Conservation (phyloP, 2,888 invertebrate genomes). For the Imbricaverruca yamaguchii region DNA sequence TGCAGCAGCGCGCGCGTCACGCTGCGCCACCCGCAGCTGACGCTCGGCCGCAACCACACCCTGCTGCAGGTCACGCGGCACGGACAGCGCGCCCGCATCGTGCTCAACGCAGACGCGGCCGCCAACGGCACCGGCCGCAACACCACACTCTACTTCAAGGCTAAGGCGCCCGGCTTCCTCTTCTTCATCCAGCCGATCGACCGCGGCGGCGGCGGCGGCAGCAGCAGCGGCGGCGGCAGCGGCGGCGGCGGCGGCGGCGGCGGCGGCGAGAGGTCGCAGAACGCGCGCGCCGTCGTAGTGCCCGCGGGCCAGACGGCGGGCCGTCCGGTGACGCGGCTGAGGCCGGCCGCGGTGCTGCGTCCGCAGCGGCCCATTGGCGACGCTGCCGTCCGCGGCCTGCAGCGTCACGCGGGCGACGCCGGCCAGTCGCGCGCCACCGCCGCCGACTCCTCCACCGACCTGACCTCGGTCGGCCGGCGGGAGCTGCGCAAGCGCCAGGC, state of each 20-base stretch:
- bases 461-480: no score
- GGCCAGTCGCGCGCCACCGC: background rate
- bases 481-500: background rate
- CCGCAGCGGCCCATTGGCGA: background rate
- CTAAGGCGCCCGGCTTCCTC: conserved; percentile 13
- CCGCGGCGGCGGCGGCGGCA: background rate
- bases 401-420: background rate
- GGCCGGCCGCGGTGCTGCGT: background rate
- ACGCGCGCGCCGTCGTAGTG: background rate
- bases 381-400: background rate
- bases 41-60: background rate
- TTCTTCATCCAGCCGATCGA: conserved; percentile 20
- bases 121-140: background rate
- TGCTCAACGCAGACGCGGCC: background rate
- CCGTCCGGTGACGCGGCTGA: background rate
- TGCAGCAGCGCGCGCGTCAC: conserved; percentile 8
- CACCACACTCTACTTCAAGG: conserved; percentile 15
- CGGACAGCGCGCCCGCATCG: background rate
- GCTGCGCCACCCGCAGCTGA: background rate
- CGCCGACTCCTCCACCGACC: background rate
- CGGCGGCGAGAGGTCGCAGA: background rate
- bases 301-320: background rate
- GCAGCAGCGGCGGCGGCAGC: background rate
- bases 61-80: background rate
- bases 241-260: background rate